Conservation (phyloP, 2,888 invertebrate species). For the Napeogenes inachia region DNA sequence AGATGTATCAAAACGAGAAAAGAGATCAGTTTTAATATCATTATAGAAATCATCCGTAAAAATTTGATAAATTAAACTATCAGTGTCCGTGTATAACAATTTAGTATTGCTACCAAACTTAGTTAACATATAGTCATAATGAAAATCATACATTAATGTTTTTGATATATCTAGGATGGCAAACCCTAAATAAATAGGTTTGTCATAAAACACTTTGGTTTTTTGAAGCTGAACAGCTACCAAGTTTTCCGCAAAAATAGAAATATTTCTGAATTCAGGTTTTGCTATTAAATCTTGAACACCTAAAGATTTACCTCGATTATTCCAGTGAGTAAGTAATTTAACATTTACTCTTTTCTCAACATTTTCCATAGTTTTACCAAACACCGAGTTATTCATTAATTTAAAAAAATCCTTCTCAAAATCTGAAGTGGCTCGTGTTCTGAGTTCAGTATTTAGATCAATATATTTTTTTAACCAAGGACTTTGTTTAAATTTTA, state of each 20-base stretch:
- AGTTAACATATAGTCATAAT: conserved; percentile 29
- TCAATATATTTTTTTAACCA: conserved; percentile 43
- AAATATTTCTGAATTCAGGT: conserved; percentile 42
- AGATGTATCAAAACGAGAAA: conserved; percentile 27
- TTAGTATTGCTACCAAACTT: conserved; percentile 19
- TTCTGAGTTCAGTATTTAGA: conserved; percentile 45
- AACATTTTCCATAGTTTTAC: conserved; percentile 47
- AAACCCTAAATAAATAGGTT: conserved; percentile 34
- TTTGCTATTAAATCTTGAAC: conserved; percentile 34
- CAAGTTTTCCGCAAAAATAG: conserved; percentile 41
- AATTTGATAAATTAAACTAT: conserved; percentile 36
- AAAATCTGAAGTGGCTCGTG: conserved; percentile 39
- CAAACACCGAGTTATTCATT: conserved; percentile 50
- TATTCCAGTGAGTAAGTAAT: conserved; percentile 41
- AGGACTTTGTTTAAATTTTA: conserved; percentile 46
- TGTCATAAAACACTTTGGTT: conserved; percentile 27
- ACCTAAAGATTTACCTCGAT: conserved; percentile 33
- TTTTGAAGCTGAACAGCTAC: conserved; percentile 33
- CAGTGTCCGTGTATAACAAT: conserved; percentile 29
- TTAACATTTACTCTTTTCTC: conserved; percentile 41
- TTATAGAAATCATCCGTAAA: conserved; percentile 31
- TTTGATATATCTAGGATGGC: conserved; percentile 30
- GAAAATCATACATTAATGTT: conserved; percentile 33
- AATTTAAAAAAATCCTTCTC: conserved; percentile 52
- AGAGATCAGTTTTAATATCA: conserved; percentile 32